Evolutionary conservation across 2,113 vertebrate genomes (phyloP).

Genomic region (Eira barbara): DNA sequence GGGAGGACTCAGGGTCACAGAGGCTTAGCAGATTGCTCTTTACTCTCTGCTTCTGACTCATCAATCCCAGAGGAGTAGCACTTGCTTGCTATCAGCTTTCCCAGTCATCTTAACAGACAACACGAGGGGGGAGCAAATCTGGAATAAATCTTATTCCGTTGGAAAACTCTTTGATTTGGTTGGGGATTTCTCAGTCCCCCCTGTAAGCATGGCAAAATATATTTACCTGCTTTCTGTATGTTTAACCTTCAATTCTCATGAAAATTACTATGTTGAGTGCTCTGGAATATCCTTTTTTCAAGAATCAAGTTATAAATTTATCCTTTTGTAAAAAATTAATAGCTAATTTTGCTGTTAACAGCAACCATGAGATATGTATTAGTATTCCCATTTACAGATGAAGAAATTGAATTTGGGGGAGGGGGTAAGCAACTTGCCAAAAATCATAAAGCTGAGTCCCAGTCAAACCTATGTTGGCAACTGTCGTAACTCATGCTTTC

Average conservation of each 20-base stretch:
- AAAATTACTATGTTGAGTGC: neutral
- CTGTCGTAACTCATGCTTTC: neutral
- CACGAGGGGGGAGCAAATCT: neutral
- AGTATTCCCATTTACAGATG: neutral
- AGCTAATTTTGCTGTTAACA: neutral
- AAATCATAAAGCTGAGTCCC: neutral
- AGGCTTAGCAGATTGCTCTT: neutral
- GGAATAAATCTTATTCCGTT: neutral
- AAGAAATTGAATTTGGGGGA: neutral
- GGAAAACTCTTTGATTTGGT: neutral
- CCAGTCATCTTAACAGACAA: neutral
- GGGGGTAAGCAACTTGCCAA: neutral
- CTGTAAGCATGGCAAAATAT: neutral
- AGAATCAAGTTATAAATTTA: constrained; percentile 1
- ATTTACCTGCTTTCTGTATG: neutral
- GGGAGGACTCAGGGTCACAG: neutral
- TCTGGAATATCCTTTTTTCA: constrained; percentile 8
- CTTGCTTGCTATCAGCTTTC: neutral
- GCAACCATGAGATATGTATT: neutral
- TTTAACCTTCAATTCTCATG: neutral
- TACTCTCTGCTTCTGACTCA: neutral
- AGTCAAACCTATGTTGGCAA: neutral
- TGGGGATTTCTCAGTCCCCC: neutral
- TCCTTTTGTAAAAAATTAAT: neutral
- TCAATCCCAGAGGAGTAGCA: neutral